These are phyloP conservation scores for Catharus minimus DNA, from an alignment of 2,113 vertebrate species.

Conservation along the genomic window DNA sequence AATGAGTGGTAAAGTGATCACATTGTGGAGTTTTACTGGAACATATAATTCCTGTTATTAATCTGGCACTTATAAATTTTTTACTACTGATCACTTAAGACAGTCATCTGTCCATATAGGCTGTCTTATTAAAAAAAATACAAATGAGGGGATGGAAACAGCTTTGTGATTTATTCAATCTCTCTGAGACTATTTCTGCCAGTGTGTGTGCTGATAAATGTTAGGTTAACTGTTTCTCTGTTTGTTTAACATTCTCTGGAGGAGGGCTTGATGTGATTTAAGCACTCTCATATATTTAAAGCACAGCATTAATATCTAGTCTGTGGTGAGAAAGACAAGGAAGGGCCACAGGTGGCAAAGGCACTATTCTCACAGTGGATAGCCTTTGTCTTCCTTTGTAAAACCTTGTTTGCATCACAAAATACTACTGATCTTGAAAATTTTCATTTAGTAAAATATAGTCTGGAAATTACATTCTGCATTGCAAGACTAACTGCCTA, in stretches of 20 bases:
- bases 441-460: neutral
- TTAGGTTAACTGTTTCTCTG: conserved; percentile 24
- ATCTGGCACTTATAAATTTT: conserved; percentile 5
- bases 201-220: conserved; percentile 28
- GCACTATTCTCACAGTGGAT: neutral
- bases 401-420: neutral
- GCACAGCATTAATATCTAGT: neutral
- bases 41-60: neutral
- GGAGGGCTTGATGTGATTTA: neutral
- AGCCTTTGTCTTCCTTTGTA: neutral
- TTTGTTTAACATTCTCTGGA: conserved; percentile 23
- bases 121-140: neutral
- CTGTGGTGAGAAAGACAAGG: neutral
- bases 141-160: neutral
- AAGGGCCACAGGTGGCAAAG: neutral
- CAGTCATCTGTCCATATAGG: neutral
- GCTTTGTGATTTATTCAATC: conserved; percentile 33
- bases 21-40: conserved; percentile 5
- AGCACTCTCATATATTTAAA: neutral
- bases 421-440: neutral
- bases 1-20: neutral
- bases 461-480: neutral
- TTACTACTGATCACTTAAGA: neutral
- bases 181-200: conserved; percentile 11
- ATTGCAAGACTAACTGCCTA: neutral